phyloP scores from a whole-genome alignment of 2,113 vertebrate genomes.

The Varanus salvator region DNA sequence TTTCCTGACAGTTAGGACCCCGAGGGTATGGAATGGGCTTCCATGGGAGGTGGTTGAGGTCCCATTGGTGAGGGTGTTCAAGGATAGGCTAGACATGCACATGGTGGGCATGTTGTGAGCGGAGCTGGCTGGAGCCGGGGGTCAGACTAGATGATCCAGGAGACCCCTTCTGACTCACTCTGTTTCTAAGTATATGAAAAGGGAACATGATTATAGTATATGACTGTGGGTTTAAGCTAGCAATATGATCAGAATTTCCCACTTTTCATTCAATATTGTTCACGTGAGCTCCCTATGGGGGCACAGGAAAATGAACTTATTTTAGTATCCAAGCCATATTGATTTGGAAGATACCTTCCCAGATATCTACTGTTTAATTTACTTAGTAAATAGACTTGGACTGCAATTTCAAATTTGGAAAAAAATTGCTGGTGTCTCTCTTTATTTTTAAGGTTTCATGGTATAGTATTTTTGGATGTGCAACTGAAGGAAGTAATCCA shows the following conservation, averaged over 20 bases:
- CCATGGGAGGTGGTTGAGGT: too few species aligned
- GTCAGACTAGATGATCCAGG: too few species aligned
- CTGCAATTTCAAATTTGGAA: neutral
- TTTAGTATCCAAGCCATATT: neutral
- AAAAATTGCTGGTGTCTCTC: neutral
- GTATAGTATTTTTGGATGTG: conserved; percentile 88
- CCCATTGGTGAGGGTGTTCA: too few species aligned
- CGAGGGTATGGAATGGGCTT: too few species aligned
- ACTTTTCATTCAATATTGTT: neutral
- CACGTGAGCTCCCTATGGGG: too few species aligned
- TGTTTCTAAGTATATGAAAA: neutral
- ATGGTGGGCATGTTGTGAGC: too few species aligned
- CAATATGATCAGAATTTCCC: neutral
- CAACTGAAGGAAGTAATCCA: conserved; percentile 77
- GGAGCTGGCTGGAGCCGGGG: too few species aligned
- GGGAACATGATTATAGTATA: neutral
- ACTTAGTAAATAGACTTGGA: neutral
- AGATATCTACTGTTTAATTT: too few species aligned
- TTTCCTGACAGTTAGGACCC: too few species aligned
- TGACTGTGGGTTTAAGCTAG: neutral
- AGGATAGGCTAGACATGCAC: too few species aligned
- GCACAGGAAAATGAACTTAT: neutral
- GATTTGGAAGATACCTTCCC: neutral
- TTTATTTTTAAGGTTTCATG: conserved; percentile 83
- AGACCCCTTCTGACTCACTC: too few species aligned